Evolutionary conservation across 2,113 vertebrate species (phyloP).

Genomic region (Pedionomus torquatus): DNA sequence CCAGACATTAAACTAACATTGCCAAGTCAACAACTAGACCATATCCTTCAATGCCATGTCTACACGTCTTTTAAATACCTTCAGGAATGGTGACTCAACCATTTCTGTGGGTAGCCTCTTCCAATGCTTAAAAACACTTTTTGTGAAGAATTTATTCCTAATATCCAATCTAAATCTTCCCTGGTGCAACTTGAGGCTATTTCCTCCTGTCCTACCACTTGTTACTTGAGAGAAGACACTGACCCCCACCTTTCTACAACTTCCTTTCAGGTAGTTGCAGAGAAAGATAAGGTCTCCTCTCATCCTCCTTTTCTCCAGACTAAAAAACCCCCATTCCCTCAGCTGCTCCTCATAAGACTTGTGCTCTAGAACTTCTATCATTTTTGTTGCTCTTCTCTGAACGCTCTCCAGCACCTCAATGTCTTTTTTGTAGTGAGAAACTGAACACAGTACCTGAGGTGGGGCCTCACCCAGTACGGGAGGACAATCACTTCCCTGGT

Average conservation of each 20-base stretch:
- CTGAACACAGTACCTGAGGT: neutral
- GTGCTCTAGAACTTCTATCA: neutral
- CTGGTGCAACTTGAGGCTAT: neutral
- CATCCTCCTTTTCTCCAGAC: neutral
- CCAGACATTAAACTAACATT: neutral
- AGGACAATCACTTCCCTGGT: too few species aligned
- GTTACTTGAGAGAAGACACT: neutral
- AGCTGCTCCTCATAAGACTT: neutral
- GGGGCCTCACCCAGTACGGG: neutral
- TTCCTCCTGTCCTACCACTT: neutral
- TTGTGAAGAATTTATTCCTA: neutral
- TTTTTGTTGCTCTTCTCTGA: neutral
- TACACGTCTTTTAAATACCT: neutral
- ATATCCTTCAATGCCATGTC: neutral
- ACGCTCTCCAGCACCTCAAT: neutral
- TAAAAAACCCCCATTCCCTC: neutral
- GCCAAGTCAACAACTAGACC: neutral
- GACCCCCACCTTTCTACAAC: neutral
- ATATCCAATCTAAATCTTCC: neutral
- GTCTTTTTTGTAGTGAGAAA: neutral
- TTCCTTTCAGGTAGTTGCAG: neutral
- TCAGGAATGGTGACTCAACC: neutral
- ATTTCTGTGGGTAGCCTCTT: neutral
- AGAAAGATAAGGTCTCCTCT: neutral
- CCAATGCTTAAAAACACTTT: neutral